Evolutionary conservation across 2,113 vertebrate genomes (phyloP), one percentile per base, ranked within the genome.

Genomic region (Corythornis cristatus): DNA sequence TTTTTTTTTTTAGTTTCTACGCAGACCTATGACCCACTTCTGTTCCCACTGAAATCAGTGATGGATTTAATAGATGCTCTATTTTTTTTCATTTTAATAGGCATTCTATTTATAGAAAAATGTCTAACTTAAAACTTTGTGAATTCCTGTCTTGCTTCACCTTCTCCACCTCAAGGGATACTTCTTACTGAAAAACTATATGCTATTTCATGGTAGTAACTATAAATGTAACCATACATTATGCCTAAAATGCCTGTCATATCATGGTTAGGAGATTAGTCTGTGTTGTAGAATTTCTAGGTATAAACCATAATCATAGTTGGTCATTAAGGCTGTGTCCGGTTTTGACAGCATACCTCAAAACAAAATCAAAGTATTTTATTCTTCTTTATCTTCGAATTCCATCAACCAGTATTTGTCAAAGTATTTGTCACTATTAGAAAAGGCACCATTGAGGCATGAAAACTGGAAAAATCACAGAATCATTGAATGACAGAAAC

Each of bases 41-140:
- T 75, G 37, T 83, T 96, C 88, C 92, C 83, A 90, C 45, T 91
- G 90, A 93, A 95, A 93, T 96, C 71, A 61, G 90, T 68, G 26
- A 83, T 76, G 93, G 61, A 92, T 95, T 93, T 93, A 96, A 96
- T 95, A 95, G 76, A 61, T 94, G 89, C 25, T 95, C 83, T 92
- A 81, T 92, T 95, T 96, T 87, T 37, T 37, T 37, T 37, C 71
- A 72, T 88, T 90, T 97, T 96, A 97, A 97, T 97, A 92, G 67
- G 84, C 50, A 68, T 25, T 57, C 92, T 97, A 96, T 97, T 95
- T 96, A 96, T 96, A 97, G 95, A 95, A 94, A 87, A 87, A 84
- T 20, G 35, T 90, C 88, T 93, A 95, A 91, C 87, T 95, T 89
- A 96, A 89, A 90, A 85, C 45, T 26, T n/a, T 51, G 66, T 6